Conservation (phyloP, 2,797 vertebrate genomes). For the Halcyon chelicuti region DNA sequence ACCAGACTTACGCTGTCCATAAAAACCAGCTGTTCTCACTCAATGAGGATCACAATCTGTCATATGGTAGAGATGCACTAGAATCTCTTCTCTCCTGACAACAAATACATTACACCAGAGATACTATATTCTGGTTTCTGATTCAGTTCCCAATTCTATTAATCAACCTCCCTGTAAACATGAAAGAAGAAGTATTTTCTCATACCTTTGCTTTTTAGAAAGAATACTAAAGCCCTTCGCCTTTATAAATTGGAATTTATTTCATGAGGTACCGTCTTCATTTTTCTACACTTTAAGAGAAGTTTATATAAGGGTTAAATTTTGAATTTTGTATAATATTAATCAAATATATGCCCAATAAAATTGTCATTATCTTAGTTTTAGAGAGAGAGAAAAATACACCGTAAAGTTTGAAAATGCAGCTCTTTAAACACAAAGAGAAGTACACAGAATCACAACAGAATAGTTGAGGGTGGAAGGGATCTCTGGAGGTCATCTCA, state of each 20-base stretch:
- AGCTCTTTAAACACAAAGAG: background rate
- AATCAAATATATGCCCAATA: background rate
- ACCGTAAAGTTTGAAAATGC: background rate
- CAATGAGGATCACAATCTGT: background rate
- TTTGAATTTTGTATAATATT: background rate
- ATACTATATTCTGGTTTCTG: background rate
- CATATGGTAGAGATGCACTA: background rate
- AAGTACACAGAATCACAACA: background rate
- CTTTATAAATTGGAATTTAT: background rate
- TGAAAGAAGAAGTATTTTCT: background rate
- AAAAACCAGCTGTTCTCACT: background rate
- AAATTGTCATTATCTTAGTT: background rate
- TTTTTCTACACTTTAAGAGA: background rate
- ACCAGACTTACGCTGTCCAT: accelerated
- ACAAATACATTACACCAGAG: background rate
- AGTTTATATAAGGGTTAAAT: background rate
- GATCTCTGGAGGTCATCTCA: background rate
- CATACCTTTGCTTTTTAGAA: background rate
- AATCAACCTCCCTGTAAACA: background rate
- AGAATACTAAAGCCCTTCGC: background rate
- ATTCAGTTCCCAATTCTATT: background rate
- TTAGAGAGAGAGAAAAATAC: background rate
- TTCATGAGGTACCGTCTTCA: background rate
- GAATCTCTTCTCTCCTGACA: background rate
- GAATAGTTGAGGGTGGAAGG: background rate